phyloP scores from a whole-genome alignment of 2,888 invertebrate genomes.

The Penaeus monodon region DNA sequence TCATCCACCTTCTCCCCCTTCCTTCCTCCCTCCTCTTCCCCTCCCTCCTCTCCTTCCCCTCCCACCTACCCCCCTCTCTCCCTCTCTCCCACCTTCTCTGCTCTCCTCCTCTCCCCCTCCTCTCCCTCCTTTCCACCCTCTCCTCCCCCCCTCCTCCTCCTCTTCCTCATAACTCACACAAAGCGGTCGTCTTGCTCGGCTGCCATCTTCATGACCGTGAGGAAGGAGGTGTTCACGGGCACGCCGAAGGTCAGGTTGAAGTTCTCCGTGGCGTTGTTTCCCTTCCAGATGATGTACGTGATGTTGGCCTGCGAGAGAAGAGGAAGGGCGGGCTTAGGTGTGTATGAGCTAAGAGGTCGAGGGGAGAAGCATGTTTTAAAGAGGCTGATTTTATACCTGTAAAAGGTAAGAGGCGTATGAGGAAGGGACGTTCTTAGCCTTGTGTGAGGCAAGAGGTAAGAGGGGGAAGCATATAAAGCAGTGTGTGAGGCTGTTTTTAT shows the following conservation, averaged over 20 bases:
- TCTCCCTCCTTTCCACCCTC: not conserved
- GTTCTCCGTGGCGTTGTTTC: slow-evolving; percentile 82
- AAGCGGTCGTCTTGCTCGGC: slow-evolving; percentile 78
- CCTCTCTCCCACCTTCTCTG: not conserved
- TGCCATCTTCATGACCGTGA: slow-evolving; percentile 83
- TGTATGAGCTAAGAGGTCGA: too few relatives aligned
- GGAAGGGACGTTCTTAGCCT: too few relatives aligned
- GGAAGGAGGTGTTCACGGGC: slow-evolving; percentile 79
- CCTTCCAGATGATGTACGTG: slow-evolving; percentile 89
- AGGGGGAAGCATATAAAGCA: too few relatives aligned
- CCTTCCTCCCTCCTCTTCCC: not conserved
- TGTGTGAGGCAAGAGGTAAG: too few relatives aligned
- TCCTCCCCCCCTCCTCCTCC: not conserved
- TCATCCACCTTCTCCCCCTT: not conserved
- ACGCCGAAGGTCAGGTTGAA: slow-evolving; percentile 82
- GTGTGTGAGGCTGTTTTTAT: too few relatives aligned
- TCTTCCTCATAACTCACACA: slow-evolving; percentile 40
- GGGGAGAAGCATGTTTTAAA: too few relatives aligned
- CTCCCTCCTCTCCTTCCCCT: not conserved
- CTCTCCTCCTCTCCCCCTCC: not conserved
- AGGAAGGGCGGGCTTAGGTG: too few relatives aligned
- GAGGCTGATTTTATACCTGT: too few relatives aligned
- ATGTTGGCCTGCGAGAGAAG: slow-evolving; percentile 74
- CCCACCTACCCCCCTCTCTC: not conserved
- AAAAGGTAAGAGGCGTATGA: too few relatives aligned